Evolutionary conservation across 2,113 vertebrate species (phyloP), one percentile per base, ranked within the genome.

Genomic region (Polypterus senegalus): DNA sequence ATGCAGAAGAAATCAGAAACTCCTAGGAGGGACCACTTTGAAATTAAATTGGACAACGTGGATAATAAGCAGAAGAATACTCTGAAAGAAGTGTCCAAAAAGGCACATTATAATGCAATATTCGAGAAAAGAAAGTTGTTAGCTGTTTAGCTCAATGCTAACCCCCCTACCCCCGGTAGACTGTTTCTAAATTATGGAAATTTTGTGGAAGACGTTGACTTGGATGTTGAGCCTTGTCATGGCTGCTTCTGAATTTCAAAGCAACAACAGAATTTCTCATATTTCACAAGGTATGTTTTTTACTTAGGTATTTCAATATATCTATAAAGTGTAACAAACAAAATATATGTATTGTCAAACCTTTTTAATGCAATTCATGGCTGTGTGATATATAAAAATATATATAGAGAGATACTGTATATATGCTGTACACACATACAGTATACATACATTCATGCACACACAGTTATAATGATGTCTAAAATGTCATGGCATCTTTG

Each of bases 141-240:
- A 82, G 82, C 78, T 80, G 77, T 83, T 9, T 89, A 91, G 83
- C 83, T 82, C 79, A 71, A 66, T 81, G 80, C 79, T 92, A 94
- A 89, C 84, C 71, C 80, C 83, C 81, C 69, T 80, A 75, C 61
- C 76, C 74, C 76, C 80, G 79, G 77, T 84, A 82, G 73, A 87
- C 54, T 72, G 85, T 77, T 83, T 83, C 83, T 87, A 88, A 97
- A 97, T 93, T 88, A 98, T 98, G 95, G 95, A 98, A 91, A 86
- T 93, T 88, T 89, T 94, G 88, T 96, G 92, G 96, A 98, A 94
- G 92, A 93, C 81, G 83, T 89, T 94, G 88, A 92, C 90, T 81
- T 97, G 93, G 95, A 95, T 93, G 78, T 89, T 97, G 84, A 93
- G 89, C 89, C 83, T 97, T 76, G 83, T 89, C 81, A 89, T 97